Evolutionary conservation across 2,888 invertebrate genomes (phyloP).

Genomic region (Synanthedon vespiformis): DNA sequence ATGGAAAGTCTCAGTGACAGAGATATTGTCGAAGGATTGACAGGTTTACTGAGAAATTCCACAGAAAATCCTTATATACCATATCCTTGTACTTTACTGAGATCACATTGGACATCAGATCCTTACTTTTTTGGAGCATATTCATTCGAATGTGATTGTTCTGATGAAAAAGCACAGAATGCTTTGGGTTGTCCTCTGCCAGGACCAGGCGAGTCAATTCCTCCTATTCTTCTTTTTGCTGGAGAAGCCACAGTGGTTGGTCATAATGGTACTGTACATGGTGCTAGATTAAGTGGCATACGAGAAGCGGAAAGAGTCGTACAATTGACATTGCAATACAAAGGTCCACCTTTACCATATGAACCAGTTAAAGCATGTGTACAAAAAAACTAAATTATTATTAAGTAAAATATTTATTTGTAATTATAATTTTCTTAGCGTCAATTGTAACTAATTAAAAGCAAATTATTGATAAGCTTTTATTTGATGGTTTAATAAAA

Average conservation of each 20-base stretch:
- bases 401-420: too few species aligned
- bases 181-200: constrained; percentile 76
- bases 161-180: constrained; percentile 36
- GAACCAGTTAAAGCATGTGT: not conserved
- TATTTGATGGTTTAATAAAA: too few species aligned
- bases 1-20: constrained; percentile 77
- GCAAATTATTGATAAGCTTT: too few species aligned
- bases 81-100: constrained; percentile 73
- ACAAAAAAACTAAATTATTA: too few species aligned
- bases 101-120: constrained; percentile 81
- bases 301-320: constrained; percentile 82
- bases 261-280: constrained; percentile 81
- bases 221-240: constrained; percentile 82
- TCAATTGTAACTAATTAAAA: too few species aligned
- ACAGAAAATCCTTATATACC: constrained; percentile 74
- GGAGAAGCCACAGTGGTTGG: constrained; percentile 85
- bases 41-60: constrained; percentile 71
- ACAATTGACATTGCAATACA: constrained; percentile 68
- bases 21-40: constrained; percentile 74
- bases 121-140: constrained; percentile 79
- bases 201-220: constrained; percentile 68
- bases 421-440: too few species aligned
- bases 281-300: constrained; percentile 81
- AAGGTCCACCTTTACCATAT: constrained; percentile 49
- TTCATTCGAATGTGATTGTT: constrained; percentile 64